These are phyloP conservation scores for Drosophila prosaltans DNA, from an alignment of 1,140 invertebrate genomes.

Conservation along the genomic window DNA sequence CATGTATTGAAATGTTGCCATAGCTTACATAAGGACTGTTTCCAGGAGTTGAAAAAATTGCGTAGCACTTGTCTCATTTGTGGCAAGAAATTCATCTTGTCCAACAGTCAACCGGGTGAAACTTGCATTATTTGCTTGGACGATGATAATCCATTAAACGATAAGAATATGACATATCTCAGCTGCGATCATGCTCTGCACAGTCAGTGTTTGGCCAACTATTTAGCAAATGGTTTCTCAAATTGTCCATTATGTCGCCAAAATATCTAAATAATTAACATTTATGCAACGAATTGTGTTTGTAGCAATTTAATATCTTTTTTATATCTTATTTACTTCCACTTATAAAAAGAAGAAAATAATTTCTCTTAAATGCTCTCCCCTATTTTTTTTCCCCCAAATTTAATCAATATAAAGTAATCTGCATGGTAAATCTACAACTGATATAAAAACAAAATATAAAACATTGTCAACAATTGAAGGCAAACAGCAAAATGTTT, in stretches of 20 bases:
- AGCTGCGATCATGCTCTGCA: not conserved
- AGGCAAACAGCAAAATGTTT: conserved; percentile 1
- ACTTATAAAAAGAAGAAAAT: not conserved
- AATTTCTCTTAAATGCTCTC: too few species aligned
- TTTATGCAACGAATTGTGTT: not conserved
- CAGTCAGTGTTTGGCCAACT: not conserved
- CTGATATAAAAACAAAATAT: not conserved
- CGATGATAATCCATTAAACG: not conserved
- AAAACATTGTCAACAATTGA: conserved; percentile 17
- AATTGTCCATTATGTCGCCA: conserved; percentile 1
- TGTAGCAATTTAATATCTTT: not conserved
- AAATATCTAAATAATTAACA: not conserved
- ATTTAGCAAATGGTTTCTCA: not conserved
- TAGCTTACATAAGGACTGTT: not conserved
- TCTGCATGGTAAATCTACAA: not conserved
- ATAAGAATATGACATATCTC: not conserved
- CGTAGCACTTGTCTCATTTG: not conserved
- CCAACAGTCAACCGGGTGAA: not conserved
- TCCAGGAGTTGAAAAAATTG: not conserved
- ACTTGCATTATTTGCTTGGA: not conserved
- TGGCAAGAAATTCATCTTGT: not conserved
- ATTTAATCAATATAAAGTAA: conserved; percentile 14
- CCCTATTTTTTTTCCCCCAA: not conserved
- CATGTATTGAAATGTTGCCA: not conserved
- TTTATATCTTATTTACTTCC: not conserved